Evolutionary conservation across 2,797 vertebrate genomes (phyloP).

Genomic region (Hybognathus amarus): DNA sequence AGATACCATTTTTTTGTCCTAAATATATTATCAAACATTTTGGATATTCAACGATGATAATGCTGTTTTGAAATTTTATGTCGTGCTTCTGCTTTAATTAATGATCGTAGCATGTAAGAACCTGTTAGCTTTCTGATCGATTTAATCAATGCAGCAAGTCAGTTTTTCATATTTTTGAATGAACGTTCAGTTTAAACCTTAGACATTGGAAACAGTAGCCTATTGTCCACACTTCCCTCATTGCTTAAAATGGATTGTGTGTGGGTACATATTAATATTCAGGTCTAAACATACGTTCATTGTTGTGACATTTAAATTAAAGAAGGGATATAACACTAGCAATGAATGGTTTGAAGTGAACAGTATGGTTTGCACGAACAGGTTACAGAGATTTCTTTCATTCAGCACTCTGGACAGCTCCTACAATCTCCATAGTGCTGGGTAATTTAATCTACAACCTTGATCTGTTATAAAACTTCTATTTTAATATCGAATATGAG

Average conservation of each 20-base stretch:
- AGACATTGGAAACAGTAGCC: background rate
- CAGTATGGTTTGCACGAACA: constrained; percentile 38
- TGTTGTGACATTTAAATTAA: background rate
- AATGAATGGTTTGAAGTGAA: constrained; percentile 9
- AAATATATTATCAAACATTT: background rate
- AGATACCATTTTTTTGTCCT: background rate
- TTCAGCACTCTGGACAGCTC: constrained; percentile 58
- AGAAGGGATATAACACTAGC: background rate
- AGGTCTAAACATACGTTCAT: background rate
- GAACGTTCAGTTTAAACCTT: background rate
- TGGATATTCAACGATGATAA: background rate
- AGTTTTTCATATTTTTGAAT: background rate
- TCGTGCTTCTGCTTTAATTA: constrained; percentile 30
- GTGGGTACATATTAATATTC: constrained; percentile 8
- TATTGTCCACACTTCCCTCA: background rate
- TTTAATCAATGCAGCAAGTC: background rate
- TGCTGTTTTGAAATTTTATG: constrained; percentile 5
- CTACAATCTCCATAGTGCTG: background rate
- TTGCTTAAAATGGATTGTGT: constrained; percentile 2
- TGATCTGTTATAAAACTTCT: background rate
- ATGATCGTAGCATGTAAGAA: background rate
- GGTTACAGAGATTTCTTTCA: constrained; percentile 37
- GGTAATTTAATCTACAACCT: background rate
- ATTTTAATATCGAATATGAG: background rate
- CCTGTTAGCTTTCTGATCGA: constrained; percentile 10